These are phyloP conservation scores for Paedocypris sp. DNA, from an alignment of 2,113 vertebrate genomes.

Conservation along the genomic window DNA sequence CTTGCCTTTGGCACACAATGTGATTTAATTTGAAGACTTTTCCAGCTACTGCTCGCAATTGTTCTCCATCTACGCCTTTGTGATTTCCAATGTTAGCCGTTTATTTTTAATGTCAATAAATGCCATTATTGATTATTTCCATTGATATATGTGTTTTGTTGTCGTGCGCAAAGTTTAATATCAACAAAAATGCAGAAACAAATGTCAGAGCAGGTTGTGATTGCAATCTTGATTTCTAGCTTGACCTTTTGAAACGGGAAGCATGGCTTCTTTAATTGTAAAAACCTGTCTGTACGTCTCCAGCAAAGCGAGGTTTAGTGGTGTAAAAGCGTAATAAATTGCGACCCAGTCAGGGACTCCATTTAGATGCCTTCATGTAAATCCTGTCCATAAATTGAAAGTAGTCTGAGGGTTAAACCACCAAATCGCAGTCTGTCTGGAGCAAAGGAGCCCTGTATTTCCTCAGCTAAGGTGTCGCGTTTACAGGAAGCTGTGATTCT, in stretches of 20 bases:
- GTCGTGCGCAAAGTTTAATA: conserved; percentile 2
- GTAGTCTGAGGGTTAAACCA: neutral
- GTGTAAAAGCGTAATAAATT: neutral
- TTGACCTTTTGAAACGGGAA: conserved; percentile 34
- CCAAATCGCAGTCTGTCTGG: neutral
- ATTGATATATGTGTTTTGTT: conserved; percentile 22
- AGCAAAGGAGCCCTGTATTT: conserved; percentile 9
- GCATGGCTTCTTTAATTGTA: conserved; percentile 28
- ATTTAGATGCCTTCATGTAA: neutral
- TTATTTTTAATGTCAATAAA: conserved; percentile 39
- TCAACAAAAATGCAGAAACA: conserved; percentile 21
- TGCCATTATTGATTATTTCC: conserved; percentile 38
- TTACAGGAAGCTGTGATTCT: neutral
- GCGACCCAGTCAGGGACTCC: neutral
- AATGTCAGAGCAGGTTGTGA: conserved; percentile 37
- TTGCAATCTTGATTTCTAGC: conserved; percentile 29
- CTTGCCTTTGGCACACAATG: neutral
- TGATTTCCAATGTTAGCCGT: conserved; percentile 19
- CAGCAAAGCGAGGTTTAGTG: neutral
- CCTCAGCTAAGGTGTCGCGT: conserved; percentile 13
- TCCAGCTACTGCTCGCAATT: neutral
- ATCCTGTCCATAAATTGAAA: neutral
- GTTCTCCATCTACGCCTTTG: conserved; percentile 12
- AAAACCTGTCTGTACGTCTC: conserved; percentile 6
- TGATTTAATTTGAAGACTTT: conserved; percentile 15